phyloP scores from a whole-genome alignment of 2,113 vertebrate species.

The Sinocyclocheilus rhinocerous region DNA sequence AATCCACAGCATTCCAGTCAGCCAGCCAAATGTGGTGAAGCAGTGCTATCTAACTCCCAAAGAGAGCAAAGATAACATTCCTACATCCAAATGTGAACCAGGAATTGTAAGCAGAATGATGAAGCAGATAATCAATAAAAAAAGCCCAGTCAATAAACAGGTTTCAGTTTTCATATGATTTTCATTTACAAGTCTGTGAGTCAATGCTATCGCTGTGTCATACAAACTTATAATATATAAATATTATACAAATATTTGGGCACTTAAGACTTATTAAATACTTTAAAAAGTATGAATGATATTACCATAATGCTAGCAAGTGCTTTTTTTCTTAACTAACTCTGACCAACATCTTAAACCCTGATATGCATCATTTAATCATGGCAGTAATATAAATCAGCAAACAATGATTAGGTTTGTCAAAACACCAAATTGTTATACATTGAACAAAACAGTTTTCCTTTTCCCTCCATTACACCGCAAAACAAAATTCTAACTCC shows the following conservation, averaged over 20 bases:
- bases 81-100: constrained; percentile 12
- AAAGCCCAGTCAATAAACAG: not conserved
- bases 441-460: too few species aligned
- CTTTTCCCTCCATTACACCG: too few species aligned
- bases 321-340: not conserved
- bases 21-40: not conserved
- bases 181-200: not conserved
- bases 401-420: not conserved
- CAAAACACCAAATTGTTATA: too few species aligned
- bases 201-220: too few species aligned
- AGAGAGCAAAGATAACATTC: constrained; percentile 15
- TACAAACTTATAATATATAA: too few species aligned
- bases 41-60: not conserved
- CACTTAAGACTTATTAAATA: not conserved
- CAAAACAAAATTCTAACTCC: too few species aligned
- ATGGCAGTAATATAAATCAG: not conserved
- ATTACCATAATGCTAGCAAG: not conserved
- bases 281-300: not conserved
- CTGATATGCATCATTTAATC: not conserved
- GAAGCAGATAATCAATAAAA: not conserved
- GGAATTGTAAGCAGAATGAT: not conserved
- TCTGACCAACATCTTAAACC: not conserved
- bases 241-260: not conserved
- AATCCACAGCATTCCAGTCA: constrained; percentile 9
- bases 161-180: not conserved